phyloP scores from a whole-genome alignment of 2,113 vertebrate species.

The Struthidea cinerea region DNA sequence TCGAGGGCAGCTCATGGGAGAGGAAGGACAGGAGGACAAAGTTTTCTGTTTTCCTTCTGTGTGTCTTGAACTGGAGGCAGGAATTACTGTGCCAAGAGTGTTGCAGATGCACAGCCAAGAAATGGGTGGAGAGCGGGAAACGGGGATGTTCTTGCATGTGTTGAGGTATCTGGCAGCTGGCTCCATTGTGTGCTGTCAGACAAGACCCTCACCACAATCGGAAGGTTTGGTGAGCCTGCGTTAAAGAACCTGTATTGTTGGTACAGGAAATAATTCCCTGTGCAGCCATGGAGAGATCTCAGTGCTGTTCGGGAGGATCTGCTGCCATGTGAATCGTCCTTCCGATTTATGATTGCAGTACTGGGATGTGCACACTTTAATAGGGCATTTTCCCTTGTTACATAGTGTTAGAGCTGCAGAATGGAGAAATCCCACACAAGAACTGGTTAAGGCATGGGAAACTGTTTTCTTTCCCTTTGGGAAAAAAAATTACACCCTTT shows the following conservation, averaged over 20 bases:
- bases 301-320: background rate
- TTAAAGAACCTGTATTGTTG: background rate
- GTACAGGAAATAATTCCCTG: background rate
- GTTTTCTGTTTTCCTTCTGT: background rate
- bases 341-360: background rate
- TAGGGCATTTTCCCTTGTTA: background rate
- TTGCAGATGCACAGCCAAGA: background rate
- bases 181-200: background rate
- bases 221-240: background rate
- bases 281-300: background rate
- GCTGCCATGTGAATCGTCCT: background rate
- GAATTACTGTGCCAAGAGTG: background rate
- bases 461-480: background rate
- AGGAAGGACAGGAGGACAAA: background rate
- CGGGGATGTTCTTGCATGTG: background rate
- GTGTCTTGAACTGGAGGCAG: background rate
- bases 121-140: rapidly evolving
- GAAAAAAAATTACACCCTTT: background rate
- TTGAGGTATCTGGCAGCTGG: background rate
- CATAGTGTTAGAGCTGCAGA: background rate
- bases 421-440: background rate
- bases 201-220: rapidly evolving
- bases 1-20: background rate
- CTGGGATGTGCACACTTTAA: background rate
- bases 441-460: background rate